Percentiles rank a stretch among this genome's conserved stretches.
These are phyloP conservation scores for Holotrichia oblita DNA, from an alignment of 1,140 invertebrate genomes.

Conservation along the genomic window DNA sequence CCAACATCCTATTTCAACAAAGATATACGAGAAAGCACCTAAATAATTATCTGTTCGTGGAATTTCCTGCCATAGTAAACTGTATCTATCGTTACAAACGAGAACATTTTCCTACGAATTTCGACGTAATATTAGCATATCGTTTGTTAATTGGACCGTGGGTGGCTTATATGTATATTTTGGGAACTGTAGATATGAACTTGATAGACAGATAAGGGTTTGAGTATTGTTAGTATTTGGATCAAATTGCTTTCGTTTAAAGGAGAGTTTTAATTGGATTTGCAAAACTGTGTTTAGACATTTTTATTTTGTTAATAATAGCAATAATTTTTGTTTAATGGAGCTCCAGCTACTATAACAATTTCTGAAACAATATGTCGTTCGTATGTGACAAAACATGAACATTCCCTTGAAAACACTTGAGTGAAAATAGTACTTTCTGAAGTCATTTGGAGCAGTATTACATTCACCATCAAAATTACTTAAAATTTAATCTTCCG, in stretches of 20 bases:
- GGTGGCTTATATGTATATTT: too few species aligned
- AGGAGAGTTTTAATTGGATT: too few species aligned
- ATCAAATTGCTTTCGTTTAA: too few species aligned
- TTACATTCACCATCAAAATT: slow-evolving; percentile 6
- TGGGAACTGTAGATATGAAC: too few species aligned
- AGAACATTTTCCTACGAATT: too few species aligned
- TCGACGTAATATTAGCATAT: too few species aligned
- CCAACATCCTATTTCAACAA: not conserved
- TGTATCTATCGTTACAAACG: not conserved
- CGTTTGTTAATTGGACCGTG: too few species aligned
- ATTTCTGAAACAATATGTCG: not conserved
- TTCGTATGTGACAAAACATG: not conserved
- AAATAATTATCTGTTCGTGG: not conserved
- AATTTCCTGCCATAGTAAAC: not conserved
- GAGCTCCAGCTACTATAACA: not conserved
- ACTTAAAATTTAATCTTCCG: slow-evolving; percentile 21
- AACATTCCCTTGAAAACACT: not conserved
- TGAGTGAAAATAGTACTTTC: not conserved
- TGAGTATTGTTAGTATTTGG: too few species aligned
- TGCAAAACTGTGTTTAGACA: not conserved
- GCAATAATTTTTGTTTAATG: not conserved
- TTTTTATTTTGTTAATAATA: too few species aligned
- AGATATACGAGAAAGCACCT: not conserved
- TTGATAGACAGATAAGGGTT: too few species aligned
- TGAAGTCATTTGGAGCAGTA: not conserved